Evolutionary conservation across 2,797 vertebrate species (phyloP).

Genomic region (Jordanella pulchra): DNA sequence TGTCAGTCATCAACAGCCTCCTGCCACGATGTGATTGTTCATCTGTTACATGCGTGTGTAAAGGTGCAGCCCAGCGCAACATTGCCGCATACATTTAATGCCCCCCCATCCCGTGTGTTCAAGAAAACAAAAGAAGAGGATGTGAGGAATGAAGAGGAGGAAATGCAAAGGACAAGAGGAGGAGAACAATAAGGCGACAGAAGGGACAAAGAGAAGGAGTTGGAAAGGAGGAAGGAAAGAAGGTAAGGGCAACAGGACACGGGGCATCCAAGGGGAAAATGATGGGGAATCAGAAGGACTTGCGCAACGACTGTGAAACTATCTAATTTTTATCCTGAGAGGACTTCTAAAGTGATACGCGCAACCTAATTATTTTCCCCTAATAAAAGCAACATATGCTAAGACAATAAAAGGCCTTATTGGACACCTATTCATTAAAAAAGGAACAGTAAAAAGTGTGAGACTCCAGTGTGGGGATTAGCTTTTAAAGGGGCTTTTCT

Average conservation of each 20-base stretch:
- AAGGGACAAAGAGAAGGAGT: conserved; percentile 43
- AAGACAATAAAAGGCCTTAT: conserved; percentile 99
- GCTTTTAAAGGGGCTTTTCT: conserved; percentile 83
- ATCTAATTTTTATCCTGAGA: conserved; percentile 98
- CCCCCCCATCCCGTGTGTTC: conserved; percentile 25
- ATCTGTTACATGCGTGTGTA: conserved; percentile 39
- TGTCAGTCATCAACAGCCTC: conserved; percentile 89
- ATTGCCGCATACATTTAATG: conserved; percentile 64
- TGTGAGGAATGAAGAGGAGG: conserved; percentile 46
- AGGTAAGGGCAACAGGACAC: conserved; percentile 80
- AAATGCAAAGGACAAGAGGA: conserved; percentile 60
- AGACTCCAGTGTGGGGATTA: conserved; percentile 79
- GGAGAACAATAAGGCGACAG: conserved; percentile 49
- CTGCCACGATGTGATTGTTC: conserved; percentile 90
- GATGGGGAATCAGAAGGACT: conserved; percentile 93
- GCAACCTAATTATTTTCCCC: conserved; percentile 99
- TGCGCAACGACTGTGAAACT: conserved; percentile 99
- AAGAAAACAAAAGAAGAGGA: conserved; percentile 61
- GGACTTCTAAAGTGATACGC: conserved; percentile 98
- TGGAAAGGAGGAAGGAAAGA: conserved; percentile 57
- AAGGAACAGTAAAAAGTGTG: conserved; percentile 83
- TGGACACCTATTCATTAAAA: conserved; percentile 94
- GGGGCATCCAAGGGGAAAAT: conserved; percentile 97
- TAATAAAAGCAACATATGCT: conserved; percentile 99
- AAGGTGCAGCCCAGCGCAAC: conserved; percentile 62